Percentiles rank a stretch among this genome's conserved stretches.
Conservation (phyloP, 2,888 invertebrate genomes). For the Cerastoderma edule region DNA sequence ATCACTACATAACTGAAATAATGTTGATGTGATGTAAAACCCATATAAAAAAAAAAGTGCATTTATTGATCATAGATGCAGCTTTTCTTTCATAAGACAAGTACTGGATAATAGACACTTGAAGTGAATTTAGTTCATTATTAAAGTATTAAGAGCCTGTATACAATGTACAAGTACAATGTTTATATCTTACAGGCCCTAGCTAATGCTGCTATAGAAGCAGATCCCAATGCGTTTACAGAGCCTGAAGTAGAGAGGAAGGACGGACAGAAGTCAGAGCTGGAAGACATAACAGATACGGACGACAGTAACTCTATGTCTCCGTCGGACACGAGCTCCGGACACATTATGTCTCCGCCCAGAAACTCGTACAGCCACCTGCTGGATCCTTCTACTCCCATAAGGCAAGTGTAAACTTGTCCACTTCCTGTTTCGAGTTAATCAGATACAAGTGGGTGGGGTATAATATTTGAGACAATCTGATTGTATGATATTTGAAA, state of each 20-base stretch:
- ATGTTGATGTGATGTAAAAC: too few species aligned
- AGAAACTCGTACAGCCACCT: conserved; percentile 53
- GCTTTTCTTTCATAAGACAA: too few species aligned
- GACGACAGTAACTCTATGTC: conserved; percentile 57
- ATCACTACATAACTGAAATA: too few species aligned
- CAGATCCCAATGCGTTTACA: conserved; percentile 51
- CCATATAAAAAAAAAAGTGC: too few species aligned
- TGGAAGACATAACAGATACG: conserved; percentile 57
- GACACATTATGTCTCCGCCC: conserved; percentile 59
- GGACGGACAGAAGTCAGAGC: conserved; percentile 53
- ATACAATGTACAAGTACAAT: too few species aligned
- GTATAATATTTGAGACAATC: not conserved
- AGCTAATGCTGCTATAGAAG: conserved; percentile 62
- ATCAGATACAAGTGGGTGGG: not conserved
- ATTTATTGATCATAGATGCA: too few species aligned
- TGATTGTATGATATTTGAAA: not conserved
- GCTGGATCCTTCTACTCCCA: conserved; percentile 36
- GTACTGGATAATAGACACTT: too few species aligned
- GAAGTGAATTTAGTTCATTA: too few species aligned
- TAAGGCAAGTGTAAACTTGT: conserved; percentile 9
- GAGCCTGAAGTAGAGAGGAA: conserved; percentile 41
- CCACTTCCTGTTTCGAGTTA: not conserved
- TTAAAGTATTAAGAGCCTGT: too few species aligned
- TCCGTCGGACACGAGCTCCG: conserved; percentile 55
- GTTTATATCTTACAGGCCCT: conserved; percentile 53